Evolutionary conservation across 2,888 invertebrate genomes (phyloP).

Genomic region (Mythimna impura): DNA sequence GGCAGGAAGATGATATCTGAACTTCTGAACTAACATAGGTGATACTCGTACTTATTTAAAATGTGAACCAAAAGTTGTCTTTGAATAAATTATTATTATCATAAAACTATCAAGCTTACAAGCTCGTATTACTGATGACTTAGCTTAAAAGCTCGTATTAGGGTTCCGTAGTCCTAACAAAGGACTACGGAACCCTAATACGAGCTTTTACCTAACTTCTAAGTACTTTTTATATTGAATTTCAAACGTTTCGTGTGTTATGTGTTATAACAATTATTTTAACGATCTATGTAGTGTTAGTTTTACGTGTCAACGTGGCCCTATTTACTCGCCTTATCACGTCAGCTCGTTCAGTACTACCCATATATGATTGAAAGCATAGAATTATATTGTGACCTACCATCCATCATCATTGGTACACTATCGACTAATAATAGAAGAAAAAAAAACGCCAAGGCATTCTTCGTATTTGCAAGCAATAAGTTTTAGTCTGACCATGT

Average conservation of each 20-base stretch:
- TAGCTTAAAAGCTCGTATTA: too few relatives aligned
- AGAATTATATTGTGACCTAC: background rate
- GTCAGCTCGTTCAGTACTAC: background rate
- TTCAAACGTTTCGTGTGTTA: slow-evolving; percentile 30
- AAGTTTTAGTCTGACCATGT: background rate
- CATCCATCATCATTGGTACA: slow-evolving; percentile 11
- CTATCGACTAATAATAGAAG: background rate
- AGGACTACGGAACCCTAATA: background rate
- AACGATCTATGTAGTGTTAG: slow-evolving; percentile 28
- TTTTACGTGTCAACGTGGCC: slow-evolving; percentile 17
- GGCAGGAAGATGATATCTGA: too few relatives aligned
- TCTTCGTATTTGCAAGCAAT: background rate
- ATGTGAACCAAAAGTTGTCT: too few relatives aligned
- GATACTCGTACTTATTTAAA: too few relatives aligned
- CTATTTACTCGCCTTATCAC: slow-evolving; percentile 30
- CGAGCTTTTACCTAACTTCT: background rate
- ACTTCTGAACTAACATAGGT: too few relatives aligned
- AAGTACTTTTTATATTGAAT: slow-evolving; percentile 2
- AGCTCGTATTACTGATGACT: too few relatives aligned
- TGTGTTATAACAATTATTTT: slow-evolving; percentile 27
- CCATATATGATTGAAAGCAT: slow-evolving; percentile 22
- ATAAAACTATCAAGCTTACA: too few relatives aligned
- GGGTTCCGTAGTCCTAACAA: too few relatives aligned
- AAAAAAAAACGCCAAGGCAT: background rate
- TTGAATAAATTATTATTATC: too few relatives aligned